Base-by-base conservation (phyloP, 2,113 vertebrate genomes). In the Ciconia maguari region DNA sequence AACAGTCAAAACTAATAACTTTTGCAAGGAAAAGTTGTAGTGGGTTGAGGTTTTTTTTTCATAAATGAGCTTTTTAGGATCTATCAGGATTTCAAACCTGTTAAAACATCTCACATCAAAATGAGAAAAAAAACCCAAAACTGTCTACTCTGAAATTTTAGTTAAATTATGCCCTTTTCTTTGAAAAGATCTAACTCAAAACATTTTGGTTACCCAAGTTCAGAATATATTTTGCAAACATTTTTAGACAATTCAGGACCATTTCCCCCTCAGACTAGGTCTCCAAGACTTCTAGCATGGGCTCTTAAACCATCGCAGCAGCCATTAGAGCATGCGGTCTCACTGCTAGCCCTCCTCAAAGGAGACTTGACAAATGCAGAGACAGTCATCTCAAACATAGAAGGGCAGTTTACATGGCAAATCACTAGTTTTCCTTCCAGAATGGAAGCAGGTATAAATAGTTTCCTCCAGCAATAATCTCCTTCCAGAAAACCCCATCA, bases 331-430 rank as follows among this genome's bases (percentile, higher is more conserved):
- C 26, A 2, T 1, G 22, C 6, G 32, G 27, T 34, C 27, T 69
- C 44, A 2, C 18, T 22, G 65, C 66, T 13, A 34, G 26, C 18
- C 32, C 41, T 44, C 32, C 68, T 30, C 36, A 58, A 12, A 21
- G 42, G 52, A 34, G 42, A 7, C 58, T 16, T 10, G n/a, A 11
- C 51, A 29, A 42, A 41, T 2, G 38, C 51, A 27, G 34, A 32
- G 32, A 1, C 30, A 15, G 36, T 29, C 46, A 13, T 20, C n/a
- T 44, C 18, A 4, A 16, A n/a, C 30, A 17, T 0, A 21, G 22
- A 34, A 44, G 57, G 48, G 68, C 68, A 42, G 36, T 26, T 65
- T 38, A 46, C 16, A 14, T 12, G 1, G 3, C 49, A 61, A 16
- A 30, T 32, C 55, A n/a, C 61, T 24, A 10, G 3, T 24, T 70